Base-by-base conservation (phyloP, 2,797 vertebrate species). In the Tympanoctomys barrerae region DNA sequence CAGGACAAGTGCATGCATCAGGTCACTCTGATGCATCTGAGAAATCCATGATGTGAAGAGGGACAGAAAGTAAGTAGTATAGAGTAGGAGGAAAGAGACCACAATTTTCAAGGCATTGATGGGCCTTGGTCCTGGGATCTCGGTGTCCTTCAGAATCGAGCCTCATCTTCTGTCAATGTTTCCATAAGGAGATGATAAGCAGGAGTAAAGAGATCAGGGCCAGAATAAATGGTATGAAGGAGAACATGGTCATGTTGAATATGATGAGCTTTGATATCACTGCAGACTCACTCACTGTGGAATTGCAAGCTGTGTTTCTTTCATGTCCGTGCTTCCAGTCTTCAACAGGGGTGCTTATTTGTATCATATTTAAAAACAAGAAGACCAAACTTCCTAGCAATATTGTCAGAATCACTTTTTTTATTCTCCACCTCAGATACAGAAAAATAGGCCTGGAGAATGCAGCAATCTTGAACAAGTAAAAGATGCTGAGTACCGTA, bases 361-460 rank as follows among this genome's bases (percentile, higher is more conserved):
- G 13, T 46, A 88, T 10, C 62, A 82, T 5, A 49, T 88, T 94
- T 14, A 95, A 79, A 26, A 95, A 3, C 71, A 95, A 73, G 33
- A 97, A 75, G 12, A 90, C 24, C 22, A 91, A 2, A 14, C 3
- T 82, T 78, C 68, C 86, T 57, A 95, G 39, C 31, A 94, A 11
- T 6, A 79, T 61, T 28, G 18, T 36, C 54, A 89, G 22, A 71
- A 91, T 61, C 46, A 95, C 61, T 59, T 85, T 71, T n/a, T 77
- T 91, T 36, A 87, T 21, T 82, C 91, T 95, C 94, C 70, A 62
- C 18, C 94, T 96, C 21, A 97, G 64, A 28, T 86, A 96, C 31
- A 94, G 89, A 59, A 96, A 95, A 36, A 22, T 3, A n/a, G 85
- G n/a, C 26, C 18, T 42, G 5, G 84, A 87, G 77, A 95, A 94